Percentiles rank a stretch among this genome's conserved stretches.
Conservation (phyloP, 2,888 invertebrate genomes). For the Scaptomyza tumidula region DNA sequence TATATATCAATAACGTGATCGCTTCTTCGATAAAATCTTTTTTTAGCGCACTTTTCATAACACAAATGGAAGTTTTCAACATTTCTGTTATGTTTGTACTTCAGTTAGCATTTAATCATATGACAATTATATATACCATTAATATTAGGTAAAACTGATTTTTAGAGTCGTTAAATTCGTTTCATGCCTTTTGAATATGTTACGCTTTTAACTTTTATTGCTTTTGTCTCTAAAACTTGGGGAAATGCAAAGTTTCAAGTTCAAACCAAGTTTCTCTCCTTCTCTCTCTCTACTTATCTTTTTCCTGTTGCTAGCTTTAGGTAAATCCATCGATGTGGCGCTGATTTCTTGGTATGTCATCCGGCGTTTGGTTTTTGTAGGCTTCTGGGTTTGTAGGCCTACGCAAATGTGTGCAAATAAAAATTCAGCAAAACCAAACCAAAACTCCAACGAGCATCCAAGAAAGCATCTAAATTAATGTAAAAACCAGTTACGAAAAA, state of each 20-base stretch:
- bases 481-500: constrained; percentile 65
- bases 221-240: not conserved
- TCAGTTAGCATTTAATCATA: constrained; percentile 29
- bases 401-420: constrained; percentile 67
- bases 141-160: constrained; percentile 19
- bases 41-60: constrained; percentile 9
- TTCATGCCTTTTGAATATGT: constrained; percentile 34
- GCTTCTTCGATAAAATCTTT: constrained; percentile 6
- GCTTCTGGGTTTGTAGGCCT: constrained; percentile 81
- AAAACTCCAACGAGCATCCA: constrained; percentile 62
- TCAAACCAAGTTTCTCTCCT: constrained; percentile 12
- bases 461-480: constrained; percentile 76
- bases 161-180: constrained; percentile 17
- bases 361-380: constrained; percentile 62
- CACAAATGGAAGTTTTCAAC: constrained; percentile 27
- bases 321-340: constrained; percentile 23
- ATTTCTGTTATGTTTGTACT: constrained; percentile 7
- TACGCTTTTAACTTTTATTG: constrained; percentile 15
- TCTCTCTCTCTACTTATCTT: not conserved
- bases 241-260: constrained; percentile 30
- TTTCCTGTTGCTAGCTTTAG: constrained; percentile 3
- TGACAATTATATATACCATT: constrained; percentile 16
- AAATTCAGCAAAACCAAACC: constrained; percentile 40
- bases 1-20: constrained; percentile 11
- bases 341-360: constrained; percentile 35